These are phyloP conservation scores for Scolanthus callimorphus DNA, from an alignment of 92 coral and sea anemone species.

Conservation along the genomic window DNA sequence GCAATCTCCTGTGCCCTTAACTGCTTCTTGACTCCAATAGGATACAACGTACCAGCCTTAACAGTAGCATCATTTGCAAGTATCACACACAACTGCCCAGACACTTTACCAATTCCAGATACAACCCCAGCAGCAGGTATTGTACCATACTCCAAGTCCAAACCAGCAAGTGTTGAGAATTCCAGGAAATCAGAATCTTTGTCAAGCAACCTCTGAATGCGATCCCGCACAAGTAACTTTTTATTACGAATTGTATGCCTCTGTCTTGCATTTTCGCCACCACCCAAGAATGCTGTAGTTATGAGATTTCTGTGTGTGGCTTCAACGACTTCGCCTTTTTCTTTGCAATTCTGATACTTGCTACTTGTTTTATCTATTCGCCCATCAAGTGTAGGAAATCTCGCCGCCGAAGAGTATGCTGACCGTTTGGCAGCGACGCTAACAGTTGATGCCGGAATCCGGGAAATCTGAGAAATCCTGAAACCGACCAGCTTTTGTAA, in stretches of 20 bases:
- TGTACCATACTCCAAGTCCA: slow-evolving; percentile 85
- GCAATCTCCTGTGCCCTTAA: slow-evolving; percentile 96
- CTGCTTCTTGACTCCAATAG: slow-evolving; percentile 90
- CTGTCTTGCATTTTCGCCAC: slow-evolving; percentile 79
- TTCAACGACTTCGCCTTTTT: slow-evolving; percentile 30
- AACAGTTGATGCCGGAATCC: no score
- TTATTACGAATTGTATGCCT: slow-evolving; percentile 86
- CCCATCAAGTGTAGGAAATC: slow-evolving; percentile 53
- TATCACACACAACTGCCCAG: slow-evolving; percentile 78
- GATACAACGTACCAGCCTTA: slow-evolving; percentile 92
- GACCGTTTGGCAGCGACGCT: neutral
- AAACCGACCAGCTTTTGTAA: no score
- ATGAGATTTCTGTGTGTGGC: slow-evolving; percentile 13
- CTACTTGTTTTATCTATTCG: slow-evolving; percentile 42
- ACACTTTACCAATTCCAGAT: slow-evolving; percentile 77
- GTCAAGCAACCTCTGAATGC: slow-evolving; percentile 70
- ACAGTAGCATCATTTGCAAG: slow-evolving; percentile 97
- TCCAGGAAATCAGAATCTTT: slow-evolving; percentile 81
- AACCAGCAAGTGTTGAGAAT: slow-evolving; percentile 87
- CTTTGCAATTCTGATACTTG: slow-evolving; percentile 28
- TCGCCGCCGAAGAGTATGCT: neutral
- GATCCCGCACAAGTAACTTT: slow-evolving; percentile 75
- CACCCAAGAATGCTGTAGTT: slow-evolving; percentile 50
- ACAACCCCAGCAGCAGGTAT: slow-evolving; percentile 85
- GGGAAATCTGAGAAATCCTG: no score